These are phyloP conservation scores for Leptopilina myrica DNA, from an alignment of 2,888 invertebrate genomes.

Conservation along the genomic window DNA sequence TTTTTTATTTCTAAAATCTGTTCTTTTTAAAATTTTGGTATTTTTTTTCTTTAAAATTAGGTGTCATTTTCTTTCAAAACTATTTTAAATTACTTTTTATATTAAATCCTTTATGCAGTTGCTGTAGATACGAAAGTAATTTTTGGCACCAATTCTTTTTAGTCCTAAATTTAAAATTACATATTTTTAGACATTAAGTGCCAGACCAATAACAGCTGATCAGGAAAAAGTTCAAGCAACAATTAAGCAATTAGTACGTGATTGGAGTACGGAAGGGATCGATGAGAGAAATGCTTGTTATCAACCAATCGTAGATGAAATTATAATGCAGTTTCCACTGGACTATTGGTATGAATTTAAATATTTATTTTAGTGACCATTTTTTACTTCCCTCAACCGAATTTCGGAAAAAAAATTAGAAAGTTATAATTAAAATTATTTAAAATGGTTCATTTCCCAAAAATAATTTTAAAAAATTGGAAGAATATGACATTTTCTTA, in stretches of 20 bases:
- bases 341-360: constrained; percentile 77
- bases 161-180: not conserved
- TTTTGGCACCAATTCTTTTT: not conserved
- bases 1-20: no score
- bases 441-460: no score
- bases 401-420: no score
- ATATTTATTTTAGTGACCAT: no score
- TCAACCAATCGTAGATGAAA: constrained; percentile 91
- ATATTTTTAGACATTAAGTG: constrained; percentile 61
- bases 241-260: constrained; percentile 96
- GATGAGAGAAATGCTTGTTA: constrained; percentile 92
- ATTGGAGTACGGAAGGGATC: constrained; percentile 94
- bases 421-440: no score
- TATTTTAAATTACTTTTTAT: no score
- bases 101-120: not conserved
- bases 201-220: constrained; percentile 73
- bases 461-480: no score
- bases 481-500: no score
- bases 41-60: no score
- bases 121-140: not conserved
- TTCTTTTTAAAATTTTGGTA: no score
- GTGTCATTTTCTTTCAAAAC: no score
- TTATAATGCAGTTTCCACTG: constrained; percentile 84
- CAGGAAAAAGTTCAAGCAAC: constrained; percentile 94
- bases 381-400: no score